Evolutionary conservation across 2,888 invertebrate species (phyloP).

Genomic region (Pammene fasciana): DNA sequence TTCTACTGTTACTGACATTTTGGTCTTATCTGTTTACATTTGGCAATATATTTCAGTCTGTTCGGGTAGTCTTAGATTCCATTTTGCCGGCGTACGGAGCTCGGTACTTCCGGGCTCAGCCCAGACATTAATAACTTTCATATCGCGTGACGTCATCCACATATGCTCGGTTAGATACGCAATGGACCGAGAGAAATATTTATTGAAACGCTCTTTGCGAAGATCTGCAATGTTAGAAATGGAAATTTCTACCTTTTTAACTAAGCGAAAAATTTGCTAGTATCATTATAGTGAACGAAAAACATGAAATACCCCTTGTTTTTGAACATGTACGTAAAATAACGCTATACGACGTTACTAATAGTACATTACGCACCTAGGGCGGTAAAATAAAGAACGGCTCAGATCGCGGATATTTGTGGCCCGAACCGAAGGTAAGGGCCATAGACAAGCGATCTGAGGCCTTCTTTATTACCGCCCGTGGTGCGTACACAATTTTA

Average conservation of each 20-base stretch:
- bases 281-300: no score
- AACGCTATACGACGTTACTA: background rate
- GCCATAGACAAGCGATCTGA: no score
- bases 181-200: constrained; percentile 22
- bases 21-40: background rate
- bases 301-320: no score
- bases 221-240: background rate
- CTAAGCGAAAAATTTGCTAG: no score
- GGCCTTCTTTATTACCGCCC: no score
- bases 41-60: background rate
- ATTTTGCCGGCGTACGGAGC: background rate
- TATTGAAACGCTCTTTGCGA: background rate
- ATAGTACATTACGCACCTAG: no score
- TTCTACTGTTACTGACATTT: background rate
- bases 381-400: no score
- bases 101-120: background rate
- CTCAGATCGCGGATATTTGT: no score
- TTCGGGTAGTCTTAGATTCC: background rate
- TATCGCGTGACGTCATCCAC: constrained; percentile 34
- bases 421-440: no score
- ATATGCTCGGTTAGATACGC: constrained; percentile 20
- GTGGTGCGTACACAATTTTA: no score
- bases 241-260: background rate
- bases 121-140: constrained; percentile 34
- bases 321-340: no score